Evolutionary conservation across 2,797 vertebrate genomes (phyloP).

Genomic region (Smutsia gigantea): DNA sequence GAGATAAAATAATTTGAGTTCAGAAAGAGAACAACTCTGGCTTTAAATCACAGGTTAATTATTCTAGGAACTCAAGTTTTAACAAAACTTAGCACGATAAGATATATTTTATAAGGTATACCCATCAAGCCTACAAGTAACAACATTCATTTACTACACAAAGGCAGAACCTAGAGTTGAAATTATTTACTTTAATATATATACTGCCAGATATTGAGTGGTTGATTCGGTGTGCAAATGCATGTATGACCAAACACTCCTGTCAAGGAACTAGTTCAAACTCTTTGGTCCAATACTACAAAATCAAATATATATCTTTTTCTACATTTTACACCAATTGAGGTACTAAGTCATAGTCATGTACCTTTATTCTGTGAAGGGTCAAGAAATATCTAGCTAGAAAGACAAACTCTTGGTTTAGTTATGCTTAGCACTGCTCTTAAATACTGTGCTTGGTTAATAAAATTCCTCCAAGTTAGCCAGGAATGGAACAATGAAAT

Average conservation of each 20-base stretch:
- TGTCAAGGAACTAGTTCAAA: background rate
- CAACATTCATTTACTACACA: slow-evolving; percentile 22
- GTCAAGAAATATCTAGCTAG: slow-evolving; percentile 27
- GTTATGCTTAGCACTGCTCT: background rate
- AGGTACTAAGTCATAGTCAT: background rate
- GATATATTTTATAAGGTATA: background rate
- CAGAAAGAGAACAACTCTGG: background rate
- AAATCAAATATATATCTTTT: background rate
- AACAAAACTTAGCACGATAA: background rate
- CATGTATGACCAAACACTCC: background rate
- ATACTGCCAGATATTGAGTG: background rate
- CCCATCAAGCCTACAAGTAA: background rate
- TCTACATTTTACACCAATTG: slow-evolving; percentile 8
- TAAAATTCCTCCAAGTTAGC: slow-evolving; percentile 27
- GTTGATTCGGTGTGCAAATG: background rate
- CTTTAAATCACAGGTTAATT: background rate
- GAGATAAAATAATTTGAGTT: slow-evolving; percentile 32
- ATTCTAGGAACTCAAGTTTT: slow-evolving; percentile 21
- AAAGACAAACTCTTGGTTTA: slow-evolving; percentile 31
- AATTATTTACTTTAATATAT: slow-evolving; percentile 30
- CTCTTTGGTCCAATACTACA: background rate
- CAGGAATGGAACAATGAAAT: slow-evolving; percentile 41
- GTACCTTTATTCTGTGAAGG: background rate
- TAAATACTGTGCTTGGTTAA: slow-evolving; percentile 46
- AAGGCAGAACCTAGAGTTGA: background rate